These are phyloP conservation scores for Boleophthalmus pectinirostris DNA, from an alignment of 2,113 vertebrate species.

Conservation along the genomic window DNA sequence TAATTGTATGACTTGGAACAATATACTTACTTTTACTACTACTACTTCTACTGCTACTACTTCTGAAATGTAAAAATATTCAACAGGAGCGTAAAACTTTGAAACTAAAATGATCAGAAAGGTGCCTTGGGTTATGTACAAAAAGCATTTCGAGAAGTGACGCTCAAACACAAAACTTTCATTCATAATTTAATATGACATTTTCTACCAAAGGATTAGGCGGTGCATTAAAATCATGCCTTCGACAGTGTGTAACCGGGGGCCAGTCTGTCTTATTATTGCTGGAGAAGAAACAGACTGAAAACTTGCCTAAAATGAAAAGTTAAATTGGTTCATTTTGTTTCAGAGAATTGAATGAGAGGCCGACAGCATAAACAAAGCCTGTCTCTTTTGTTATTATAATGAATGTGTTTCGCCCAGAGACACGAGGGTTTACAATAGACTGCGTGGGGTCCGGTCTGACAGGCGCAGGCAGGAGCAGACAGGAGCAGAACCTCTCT, in stretches of 20 bases:
- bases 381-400: neutral
- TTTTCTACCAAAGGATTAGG: neutral
- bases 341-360: neutral
- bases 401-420: neutral
- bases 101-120: no score
- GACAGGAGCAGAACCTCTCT: conserved; percentile 2
- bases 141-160: no score
- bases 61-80: no score
- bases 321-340: neutral
- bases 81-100: no score
- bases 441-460: conserved; percentile 40
- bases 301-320: neutral
- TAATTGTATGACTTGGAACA: no score
- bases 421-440: neutral
- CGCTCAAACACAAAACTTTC: neutral
- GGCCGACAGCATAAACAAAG: conserved; percentile 3
- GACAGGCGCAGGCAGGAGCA: conserved; percentile 12
- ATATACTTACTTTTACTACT: no score
- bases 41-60: no score
- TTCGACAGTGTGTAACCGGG: neutral
- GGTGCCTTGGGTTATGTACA: no score
- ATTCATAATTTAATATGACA: neutral
- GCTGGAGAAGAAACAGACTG: neutral
- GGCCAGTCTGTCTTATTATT: neutral
- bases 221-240: neutral